Conservation (phyloP, 2,797 vertebrate genomes). For the Poliocrania exsul region DNA sequence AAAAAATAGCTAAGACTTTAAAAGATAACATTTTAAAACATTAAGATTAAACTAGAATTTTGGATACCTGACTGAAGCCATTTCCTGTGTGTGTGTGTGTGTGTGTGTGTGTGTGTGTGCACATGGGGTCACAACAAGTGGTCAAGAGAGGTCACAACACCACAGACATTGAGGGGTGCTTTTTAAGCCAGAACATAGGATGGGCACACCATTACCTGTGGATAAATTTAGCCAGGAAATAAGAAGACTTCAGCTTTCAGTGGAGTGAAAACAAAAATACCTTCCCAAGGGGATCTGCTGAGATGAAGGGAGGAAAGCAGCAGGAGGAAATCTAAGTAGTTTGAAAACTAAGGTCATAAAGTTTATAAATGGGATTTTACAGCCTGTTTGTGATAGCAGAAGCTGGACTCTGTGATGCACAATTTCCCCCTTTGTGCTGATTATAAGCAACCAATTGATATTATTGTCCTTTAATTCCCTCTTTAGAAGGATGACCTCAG, state of each 20-base stretch:
- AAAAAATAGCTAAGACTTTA: background rate
- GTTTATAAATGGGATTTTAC: background rate
- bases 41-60: background rate
- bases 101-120: background rate
- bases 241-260: background rate
- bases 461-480: background rate
- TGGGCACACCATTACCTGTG: background rate
- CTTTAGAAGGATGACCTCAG: background rate
- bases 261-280: background rate
- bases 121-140: background rate
- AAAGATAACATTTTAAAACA: background rate
- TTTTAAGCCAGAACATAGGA: background rate
- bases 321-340: background rate
- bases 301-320: background rate
- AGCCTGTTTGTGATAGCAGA: background rate
- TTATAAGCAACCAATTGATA: background rate
- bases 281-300: background rate
- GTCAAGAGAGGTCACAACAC: background rate
- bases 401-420: background rate
- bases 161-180: background rate
- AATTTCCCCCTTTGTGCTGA: background rate
- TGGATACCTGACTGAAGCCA: background rate
- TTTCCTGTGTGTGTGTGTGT: background rate
- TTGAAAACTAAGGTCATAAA: background rate
- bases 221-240: background rate